Base-by-base conservation (phyloP, 2,797 vertebrate genomes). In the Clarias fuscus region DNA sequence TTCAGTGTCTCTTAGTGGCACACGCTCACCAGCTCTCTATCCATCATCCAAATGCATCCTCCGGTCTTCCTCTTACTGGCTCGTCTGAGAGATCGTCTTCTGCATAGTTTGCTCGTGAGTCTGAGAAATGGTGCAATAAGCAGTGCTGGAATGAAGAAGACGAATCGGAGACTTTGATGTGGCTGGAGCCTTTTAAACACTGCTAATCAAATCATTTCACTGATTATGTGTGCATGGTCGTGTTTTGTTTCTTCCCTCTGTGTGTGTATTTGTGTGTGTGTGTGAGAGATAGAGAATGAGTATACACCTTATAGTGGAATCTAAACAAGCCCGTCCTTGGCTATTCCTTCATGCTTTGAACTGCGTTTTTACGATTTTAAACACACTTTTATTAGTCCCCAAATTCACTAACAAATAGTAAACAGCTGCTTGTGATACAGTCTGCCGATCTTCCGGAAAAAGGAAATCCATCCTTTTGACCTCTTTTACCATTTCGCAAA, bases 31-130 rank as follows among this genome's bases (percentile, higher is more conserved):
- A 71, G 83, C 87, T 90, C 90, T 86, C 20, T 58, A 87, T 82
- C 83, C 88, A 90, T 90, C 88, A 88, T 89, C 89, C 48, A 11
- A 48, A 48, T 79, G 85, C 64, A 24, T 84, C 87, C 59, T 89
- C 91, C 91, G 86, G 92, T 91, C 93, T 65, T 87, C 86, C 71
- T 48, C 81, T 61, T 82, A 90, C 86, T 79, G 37, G 11, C 18
- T 62, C 20, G 1, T 24, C 88, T 3, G 59, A 33, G 88, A 90
- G 89, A 89, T 92, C 88, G 85, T 89, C 91, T 93, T 93, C 93
- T 90, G 92, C 92, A 90, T 68, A 20, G 79, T 20, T 48, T 73
- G 78, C 15, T 53, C 73, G 64, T n/a, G 65, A 18, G 75, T 27
- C 58, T 78, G 73, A 65, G 81, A 73, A 67, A 72, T 68, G 24